Base-by-base conservation (phyloP, 2,113 vertebrate species). In the Ascaphus truei region DNA sequence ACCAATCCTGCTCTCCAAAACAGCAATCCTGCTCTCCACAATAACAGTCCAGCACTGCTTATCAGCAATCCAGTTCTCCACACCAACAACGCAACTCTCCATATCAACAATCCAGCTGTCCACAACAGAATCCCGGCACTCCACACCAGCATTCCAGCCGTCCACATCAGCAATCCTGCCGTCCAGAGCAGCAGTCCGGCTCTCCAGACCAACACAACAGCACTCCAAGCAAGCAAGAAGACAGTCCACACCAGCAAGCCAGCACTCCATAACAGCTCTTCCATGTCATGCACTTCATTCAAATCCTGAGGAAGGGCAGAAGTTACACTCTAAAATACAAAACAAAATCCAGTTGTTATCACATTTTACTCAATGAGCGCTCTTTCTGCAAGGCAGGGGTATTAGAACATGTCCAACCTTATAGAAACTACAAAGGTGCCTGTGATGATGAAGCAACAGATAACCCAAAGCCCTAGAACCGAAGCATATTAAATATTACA, bases 201-300 rank as follows among this genome's bases (percentile, higher is more conserved):
- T 12, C 67, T 43, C 67, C 67, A 71, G 7, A 71, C 67, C 25
- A 71, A 52, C 67, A 71, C 30, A 13, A 60, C n/a, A 7, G 67
- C 67, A n/a, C 67, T 71, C 67, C 67, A 71, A 15, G 52, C 56
- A 56, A 71, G 67, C 47, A 71, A 52, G 67, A 71, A 9, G 43
- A 52, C 48, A 51, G 41, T 71, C 67, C 67, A 71, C 34, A 71
- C 47, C 57, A 71, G 34, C 34, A 61, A 61, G 6, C 67, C 56
- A 15, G 67, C 67, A 31, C 67, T 71, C 67, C 67, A 71, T 9
- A 71, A 36, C 33, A 71, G 43, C 57, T 71, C 67, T 12, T 71
- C 67, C 56, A 71, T 39, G 33, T 71, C 67, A 50, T 61, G 45
- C 33, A 60, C 33, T 5, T 71, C 67, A 31, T 29, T 60, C 29